Evolutionary conservation across 2,797 vertebrate species (phyloP).

Genomic region (Sebastes taczanowskii): DNA sequence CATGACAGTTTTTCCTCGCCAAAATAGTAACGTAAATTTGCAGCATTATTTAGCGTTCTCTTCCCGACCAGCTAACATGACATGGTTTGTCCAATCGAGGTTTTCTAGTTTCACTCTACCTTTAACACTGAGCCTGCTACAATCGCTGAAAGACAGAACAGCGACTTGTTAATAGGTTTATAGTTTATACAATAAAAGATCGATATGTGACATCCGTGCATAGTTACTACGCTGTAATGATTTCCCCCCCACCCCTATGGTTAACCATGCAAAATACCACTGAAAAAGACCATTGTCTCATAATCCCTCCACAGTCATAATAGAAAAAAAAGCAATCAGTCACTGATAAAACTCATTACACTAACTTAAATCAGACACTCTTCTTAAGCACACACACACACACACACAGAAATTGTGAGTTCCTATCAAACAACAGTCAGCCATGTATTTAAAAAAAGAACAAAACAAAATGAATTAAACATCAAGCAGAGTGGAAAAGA

Average conservation of each 20-base stretch:
- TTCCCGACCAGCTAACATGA: no score
- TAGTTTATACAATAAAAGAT: no score
- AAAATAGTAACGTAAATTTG: no score
- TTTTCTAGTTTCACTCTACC: no score
- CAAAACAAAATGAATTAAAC: conserved; percentile 37
- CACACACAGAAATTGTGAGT: not conserved
- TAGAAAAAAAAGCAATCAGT: not conserved
- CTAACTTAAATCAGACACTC: not conserved
- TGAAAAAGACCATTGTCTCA: no score
- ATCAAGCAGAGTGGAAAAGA: conserved; percentile 37
- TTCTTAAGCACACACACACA: not conserved
- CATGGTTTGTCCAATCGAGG: accelerated
- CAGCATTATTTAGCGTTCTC: no score
- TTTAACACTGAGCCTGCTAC: no score
- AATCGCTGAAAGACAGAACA: no score
- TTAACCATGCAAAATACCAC: not conserved
- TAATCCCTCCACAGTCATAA: not conserved
- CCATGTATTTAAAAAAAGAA: not conserved
- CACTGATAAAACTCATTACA: not conserved
- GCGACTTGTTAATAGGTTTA: accelerated
- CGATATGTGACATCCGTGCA: no score
- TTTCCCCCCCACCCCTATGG: not conserved
- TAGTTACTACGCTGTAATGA: not conserved
- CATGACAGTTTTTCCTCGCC: no score
- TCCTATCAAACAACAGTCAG: conserved; percentile 14